phyloP scores from a whole-genome alignment of 2,888 invertebrate genomes.

The Lycocerus yunnanus region DNA sequence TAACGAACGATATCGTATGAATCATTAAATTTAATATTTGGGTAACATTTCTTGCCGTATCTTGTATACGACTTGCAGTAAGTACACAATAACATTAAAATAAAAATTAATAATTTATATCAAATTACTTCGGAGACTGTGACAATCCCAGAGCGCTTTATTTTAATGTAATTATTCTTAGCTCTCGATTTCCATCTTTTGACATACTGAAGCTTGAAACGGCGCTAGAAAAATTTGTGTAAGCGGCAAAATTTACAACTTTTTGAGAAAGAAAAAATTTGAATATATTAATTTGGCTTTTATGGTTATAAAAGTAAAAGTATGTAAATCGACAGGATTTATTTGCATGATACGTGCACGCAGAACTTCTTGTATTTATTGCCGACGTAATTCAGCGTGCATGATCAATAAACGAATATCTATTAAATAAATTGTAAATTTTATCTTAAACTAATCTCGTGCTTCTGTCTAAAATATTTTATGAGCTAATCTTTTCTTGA shows the following conservation, averaged over 20 bases:
- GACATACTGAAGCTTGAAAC: neutral
- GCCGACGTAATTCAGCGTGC: neutral
- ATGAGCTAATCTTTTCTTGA: conserved; percentile 44
- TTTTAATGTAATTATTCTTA: conserved; percentile 25
- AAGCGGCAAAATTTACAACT: conserved; percentile 4
- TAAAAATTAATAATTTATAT: conserved; percentile 25
- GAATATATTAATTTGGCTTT: neutral
- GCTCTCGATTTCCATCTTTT: conserved; percentile 11
- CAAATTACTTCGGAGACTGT: conserved; percentile 12
- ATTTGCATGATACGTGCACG: neutral
- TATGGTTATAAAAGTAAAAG: neutral
- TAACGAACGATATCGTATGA: neutral
- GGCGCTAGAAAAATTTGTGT: conserved; percentile 3
- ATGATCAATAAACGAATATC: conserved; percentile 3
- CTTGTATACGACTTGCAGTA: neutral
- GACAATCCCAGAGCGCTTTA: conserved; percentile 16
- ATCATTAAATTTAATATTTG: neutral
- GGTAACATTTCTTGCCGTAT: neutral
- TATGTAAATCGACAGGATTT: neutral
- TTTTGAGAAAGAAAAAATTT: neutral
- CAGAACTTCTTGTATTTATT: neutral
- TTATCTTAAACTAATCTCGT: conserved; percentile 32
- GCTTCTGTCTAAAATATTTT: conserved; percentile 41
- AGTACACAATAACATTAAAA: conserved; percentile 20
- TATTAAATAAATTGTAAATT: conserved; percentile 22